These are phyloP conservation scores for Mycogona germanica DNA, from an alignment of 2,888 invertebrate genomes.

Conservation along the genomic window DNA sequence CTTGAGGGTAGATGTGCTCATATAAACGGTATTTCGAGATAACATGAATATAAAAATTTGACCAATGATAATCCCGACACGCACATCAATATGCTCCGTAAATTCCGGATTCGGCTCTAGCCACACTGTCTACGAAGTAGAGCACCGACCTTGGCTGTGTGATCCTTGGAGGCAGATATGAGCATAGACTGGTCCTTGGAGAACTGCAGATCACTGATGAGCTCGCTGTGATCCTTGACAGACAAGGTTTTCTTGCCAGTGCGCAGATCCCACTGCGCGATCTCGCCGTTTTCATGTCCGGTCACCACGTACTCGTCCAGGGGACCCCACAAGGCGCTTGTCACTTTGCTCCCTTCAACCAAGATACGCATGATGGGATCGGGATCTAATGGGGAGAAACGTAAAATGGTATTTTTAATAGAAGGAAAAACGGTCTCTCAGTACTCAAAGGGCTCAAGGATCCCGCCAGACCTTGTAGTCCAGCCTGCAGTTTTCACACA, in stretches of 20 bases:
- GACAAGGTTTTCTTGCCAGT: slow-evolving; percentile 67
- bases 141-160: slow-evolving; percentile 63
- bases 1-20: no score
- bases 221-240: slow-evolving; percentile 65
- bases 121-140: no score
- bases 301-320: slow-evolving; percentile 83
- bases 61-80: no score
- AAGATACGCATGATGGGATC: slow-evolving; percentile 66
- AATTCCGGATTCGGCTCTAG: no score
- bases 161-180: slow-evolving; percentile 93
- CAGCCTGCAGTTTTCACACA: no score
- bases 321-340: slow-evolving; percentile 87
- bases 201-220: slow-evolving; percentile 94
- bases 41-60: slow-evolving; percentile 3
- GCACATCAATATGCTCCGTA: no score
- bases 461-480: no score
- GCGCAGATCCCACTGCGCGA: slow-evolving; percentile 85
- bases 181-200: slow-evolving; percentile 90
- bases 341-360: slow-evolving; percentile 67
- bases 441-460: not conserved
- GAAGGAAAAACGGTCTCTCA: not conserved
- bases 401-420: no score
- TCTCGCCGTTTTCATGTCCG: slow-evolving; percentile 87
- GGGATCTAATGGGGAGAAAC: slow-evolving; percentile 40
- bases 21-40: not conserved